phyloP scores from a whole-genome alignment of 1,140 invertebrate genomes.

The Arctopsyche grandis region DNA sequence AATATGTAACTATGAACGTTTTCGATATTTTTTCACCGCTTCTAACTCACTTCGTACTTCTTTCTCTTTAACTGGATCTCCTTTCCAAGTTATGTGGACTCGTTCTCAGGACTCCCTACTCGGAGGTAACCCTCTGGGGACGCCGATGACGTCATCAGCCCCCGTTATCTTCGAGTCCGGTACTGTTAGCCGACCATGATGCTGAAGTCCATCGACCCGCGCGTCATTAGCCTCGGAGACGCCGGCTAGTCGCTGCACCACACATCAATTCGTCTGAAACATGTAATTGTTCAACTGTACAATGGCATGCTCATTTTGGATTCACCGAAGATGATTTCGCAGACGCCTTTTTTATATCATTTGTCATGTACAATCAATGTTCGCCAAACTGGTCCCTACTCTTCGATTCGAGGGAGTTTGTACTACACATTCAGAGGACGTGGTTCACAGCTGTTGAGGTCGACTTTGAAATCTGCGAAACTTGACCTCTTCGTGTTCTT shows the following conservation, averaged over 20 bases:
- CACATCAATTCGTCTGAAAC: background rate
- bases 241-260: background rate
- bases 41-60: no score
- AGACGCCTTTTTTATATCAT: no score
- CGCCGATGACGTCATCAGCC: background rate
- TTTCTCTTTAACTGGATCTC: no score
- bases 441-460: no score
- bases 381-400: no score
- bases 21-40: no score
- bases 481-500: no score
- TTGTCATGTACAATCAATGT: no score
- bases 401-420: no score
- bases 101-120: background rate
- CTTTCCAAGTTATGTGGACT: background rate
- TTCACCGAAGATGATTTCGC: background rate
- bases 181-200: conserved; percentile 20
- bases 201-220: conserved; percentile 13
- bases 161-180: conserved; percentile 1
- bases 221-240: conserved; percentile 10
- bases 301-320: background rate
- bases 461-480: no score
- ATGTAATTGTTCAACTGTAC: background rate
- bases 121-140: background rate
- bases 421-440: no score
- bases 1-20: no score